Evolutionary conservation across 2,797 vertebrate genomes (phyloP).

Genomic region (Avahi laniger): DNA sequence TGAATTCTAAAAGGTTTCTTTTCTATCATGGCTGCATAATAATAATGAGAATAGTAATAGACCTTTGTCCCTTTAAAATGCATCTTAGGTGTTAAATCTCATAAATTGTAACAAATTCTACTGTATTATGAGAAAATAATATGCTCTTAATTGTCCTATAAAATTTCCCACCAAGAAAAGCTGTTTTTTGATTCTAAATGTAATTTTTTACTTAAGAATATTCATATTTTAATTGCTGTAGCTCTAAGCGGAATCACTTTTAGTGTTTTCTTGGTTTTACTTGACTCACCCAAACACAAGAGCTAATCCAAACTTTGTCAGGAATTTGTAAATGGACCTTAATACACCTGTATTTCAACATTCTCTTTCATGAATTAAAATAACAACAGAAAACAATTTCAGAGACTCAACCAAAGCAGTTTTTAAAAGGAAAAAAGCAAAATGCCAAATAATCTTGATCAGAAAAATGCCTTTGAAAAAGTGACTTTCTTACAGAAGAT

Average conservation of each 20-base stretch:
- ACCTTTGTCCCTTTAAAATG: background rate
- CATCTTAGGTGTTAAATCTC: background rate
- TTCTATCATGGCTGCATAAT: background rate
- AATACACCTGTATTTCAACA: background rate
- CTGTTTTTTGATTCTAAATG: background rate
- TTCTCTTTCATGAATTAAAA: background rate
- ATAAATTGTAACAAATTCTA: background rate
- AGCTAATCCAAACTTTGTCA: background rate
- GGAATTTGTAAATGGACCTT: background rate
- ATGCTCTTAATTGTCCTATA: background rate
- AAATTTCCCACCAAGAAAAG: background rate
- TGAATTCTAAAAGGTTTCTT: background rate
- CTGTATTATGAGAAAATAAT: background rate
- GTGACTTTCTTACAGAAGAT: background rate
- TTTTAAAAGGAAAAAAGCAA: background rate
- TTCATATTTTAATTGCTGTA: background rate
- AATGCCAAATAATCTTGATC: slow-evolving; percentile 4
- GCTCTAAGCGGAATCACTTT: background rate
- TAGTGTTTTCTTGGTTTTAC: background rate
- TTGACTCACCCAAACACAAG: background rate
- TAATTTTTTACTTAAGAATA: background rate
- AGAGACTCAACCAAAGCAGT: background rate
- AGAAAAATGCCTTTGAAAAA: slow-evolving; percentile 9
- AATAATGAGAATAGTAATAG: slow-evolving; percentile 6
- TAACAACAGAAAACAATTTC: slow-evolving; percentile 2